phyloP scores from a whole-genome alignment of 2,888 invertebrate species.

The Amaurobius ferox region DNA sequence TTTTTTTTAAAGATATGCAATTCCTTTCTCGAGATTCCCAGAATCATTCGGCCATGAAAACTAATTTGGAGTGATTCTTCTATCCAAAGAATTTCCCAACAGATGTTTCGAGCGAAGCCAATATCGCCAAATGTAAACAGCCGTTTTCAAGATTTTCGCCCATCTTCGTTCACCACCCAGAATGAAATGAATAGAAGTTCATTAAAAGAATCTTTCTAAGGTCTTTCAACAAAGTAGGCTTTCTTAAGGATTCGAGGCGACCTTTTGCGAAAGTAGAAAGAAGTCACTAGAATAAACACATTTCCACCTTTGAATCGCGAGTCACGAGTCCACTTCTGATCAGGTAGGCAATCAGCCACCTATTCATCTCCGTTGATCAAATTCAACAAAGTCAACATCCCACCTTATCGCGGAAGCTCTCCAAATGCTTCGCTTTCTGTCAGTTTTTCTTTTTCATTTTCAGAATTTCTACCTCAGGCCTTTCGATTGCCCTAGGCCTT shows the following conservation, averaged over 20 bases:
- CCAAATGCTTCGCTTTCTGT: not conserved
- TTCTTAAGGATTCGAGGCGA: not conserved
- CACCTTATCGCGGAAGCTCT: constrained; percentile 17
- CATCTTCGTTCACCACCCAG: too few relatives aligned
- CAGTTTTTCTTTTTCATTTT: constrained; percentile 7
- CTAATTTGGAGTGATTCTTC: too few relatives aligned
- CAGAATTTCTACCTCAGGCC: not conserved
- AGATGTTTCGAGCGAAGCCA: too few relatives aligned
- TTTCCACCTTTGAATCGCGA: constrained; percentile 20
- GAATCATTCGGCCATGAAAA: too few relatives aligned
- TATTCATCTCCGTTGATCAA: constrained; percentile 18
- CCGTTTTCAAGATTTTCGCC: too few relatives aligned
- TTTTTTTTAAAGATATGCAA: too few relatives aligned
- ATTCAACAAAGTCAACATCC: constrained; percentile 11
- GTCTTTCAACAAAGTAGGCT: not conserved
- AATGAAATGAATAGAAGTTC: too few relatives aligned
- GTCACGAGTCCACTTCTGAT: constrained; percentile 6
- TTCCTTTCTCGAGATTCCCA: too few relatives aligned
- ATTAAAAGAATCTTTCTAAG: too few relatives aligned
- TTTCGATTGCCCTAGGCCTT: not conserved
- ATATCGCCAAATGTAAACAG: too few relatives aligned
- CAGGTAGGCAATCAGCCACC: constrained; percentile 2
- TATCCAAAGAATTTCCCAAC: too few relatives aligned
- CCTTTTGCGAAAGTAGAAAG: not conserved
- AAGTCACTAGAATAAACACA: not conserved